phyloP scores from a whole-genome alignment of 2,113 vertebrate species.

The Heptranchias perlo region DNA sequence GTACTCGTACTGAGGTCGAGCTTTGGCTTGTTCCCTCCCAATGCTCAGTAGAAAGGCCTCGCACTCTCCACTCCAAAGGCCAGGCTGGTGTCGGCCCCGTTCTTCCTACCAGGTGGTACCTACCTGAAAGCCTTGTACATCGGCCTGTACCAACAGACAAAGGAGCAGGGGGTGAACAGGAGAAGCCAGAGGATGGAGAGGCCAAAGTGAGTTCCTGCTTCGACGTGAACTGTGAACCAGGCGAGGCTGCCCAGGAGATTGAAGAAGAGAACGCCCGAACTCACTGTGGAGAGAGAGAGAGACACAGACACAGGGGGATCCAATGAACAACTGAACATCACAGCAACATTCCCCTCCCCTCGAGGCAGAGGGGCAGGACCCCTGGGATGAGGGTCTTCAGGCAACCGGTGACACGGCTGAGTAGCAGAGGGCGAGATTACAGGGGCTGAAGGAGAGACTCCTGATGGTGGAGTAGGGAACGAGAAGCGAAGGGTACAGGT shows the following conservation, averaged over 20 bases:
- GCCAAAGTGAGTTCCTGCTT: slow-evolving; percentile 68
- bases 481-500: no score
- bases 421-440: no score
- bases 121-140: slow-evolving; percentile 96
- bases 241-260: slow-evolving; percentile 82
- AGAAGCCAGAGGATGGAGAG: slow-evolving; percentile 88
- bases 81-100: no score
- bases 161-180: slow-evolving; percentile 89
- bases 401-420: no score
- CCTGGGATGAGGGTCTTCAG: no score
- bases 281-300: slow-evolving; percentile 56
- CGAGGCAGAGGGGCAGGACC: no score
- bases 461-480: no score
- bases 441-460: no score
- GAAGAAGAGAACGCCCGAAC: slow-evolving; percentile 65
- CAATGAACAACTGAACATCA: background rate
- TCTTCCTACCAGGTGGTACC: background rate
- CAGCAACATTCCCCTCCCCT: background rate
- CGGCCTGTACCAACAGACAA: slow-evolving; percentile 90
- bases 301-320: no score
- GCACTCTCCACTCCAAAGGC: no score
- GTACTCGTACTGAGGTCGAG: background rate
- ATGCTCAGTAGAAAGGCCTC: no score
- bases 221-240: slow-evolving; percentile 69
- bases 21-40: no score